Conservation (phyloP, 2,113 vertebrate species). For the Glaucomys volans region DNA sequence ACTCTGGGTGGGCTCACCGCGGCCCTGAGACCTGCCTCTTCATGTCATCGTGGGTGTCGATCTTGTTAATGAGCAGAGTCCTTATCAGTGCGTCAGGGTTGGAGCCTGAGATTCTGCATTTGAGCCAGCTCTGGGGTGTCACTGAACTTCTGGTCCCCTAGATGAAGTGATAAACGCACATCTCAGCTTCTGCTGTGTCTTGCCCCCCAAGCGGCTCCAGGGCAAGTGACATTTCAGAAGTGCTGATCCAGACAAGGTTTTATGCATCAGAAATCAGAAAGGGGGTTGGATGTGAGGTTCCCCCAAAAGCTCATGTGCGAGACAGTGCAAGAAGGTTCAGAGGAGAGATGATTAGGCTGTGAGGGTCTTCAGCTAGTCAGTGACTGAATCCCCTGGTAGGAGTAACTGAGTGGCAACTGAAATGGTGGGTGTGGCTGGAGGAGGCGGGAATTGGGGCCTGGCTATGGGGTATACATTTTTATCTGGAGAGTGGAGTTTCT, state of each 20-base stretch:
- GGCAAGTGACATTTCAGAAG: rapidly evolving
- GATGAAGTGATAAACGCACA: rapidly evolving
- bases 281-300: no score
- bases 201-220: not conserved
- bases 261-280: not conserved
- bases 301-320: no score
- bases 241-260: not conserved
- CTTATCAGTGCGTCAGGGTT: rapidly evolving
- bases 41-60: rapidly evolving
- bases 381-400: no score
- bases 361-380: no score
- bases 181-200: not conserved
- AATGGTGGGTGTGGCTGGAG: no score
- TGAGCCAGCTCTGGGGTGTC: not conserved
- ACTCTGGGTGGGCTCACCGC: not conserved
- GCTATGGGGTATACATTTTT: no score
- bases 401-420: no score
- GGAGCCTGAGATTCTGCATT: not conserved
- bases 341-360: no score
- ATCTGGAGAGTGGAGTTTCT: no score
- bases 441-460: no score
- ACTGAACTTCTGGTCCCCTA: not conserved
- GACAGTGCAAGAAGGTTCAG: no score
- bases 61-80: not conserved
- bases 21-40: rapidly evolving